Conservation (phyloP, 2,113 vertebrate species). For the Poeciliopsis occidentalis region DNA sequence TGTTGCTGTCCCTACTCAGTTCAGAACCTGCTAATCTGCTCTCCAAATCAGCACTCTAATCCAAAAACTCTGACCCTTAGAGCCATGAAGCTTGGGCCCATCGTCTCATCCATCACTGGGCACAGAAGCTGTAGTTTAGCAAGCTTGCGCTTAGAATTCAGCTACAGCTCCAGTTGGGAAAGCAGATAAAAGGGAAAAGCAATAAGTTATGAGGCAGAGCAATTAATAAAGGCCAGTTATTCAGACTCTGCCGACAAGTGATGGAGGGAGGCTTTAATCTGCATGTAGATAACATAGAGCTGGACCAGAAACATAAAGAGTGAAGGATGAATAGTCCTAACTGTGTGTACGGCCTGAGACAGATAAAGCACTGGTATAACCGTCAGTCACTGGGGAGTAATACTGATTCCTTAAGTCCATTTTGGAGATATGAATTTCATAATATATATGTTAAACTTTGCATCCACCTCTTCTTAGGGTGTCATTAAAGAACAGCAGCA, state of each 20-base stretch:
- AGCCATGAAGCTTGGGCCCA: conserved; percentile 62
- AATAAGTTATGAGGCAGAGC: conserved; percentile 76
- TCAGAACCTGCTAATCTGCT: conserved; percentile 49
- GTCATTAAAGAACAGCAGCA: conserved; percentile 1
- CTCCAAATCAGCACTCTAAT: conserved; percentile 72
- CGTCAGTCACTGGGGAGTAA: conserved; percentile 53
- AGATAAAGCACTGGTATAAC: conserved; percentile 48
- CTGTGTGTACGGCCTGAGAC: conserved; percentile 25
- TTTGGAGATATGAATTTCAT: conserved; percentile 29
- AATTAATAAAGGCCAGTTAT: conserved; percentile 73
- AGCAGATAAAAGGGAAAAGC: conserved; percentile 65
- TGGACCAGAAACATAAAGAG: conserved; percentile 40
- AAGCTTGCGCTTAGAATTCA: conserved; percentile 48
- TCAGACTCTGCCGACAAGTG: conserved; percentile 40
- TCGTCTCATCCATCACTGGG: conserved; percentile 45
- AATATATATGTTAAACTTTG: conserved; percentile 27
- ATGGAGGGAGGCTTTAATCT: conserved; percentile 44
- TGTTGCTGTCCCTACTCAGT: conserved; percentile 50
- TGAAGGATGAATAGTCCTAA: conserved; percentile 17
- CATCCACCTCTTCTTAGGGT: neutral
- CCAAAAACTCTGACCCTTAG: conserved; percentile 63
- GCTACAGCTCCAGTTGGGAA: conserved; percentile 37
- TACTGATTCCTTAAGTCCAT: conserved; percentile 50
- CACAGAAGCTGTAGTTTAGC: conserved; percentile 27
- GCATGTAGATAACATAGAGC: conserved; percentile 52